phyloP scores from a whole-genome alignment of 2,888 invertebrate species.

The Temnothorax unifasciatus region DNA sequence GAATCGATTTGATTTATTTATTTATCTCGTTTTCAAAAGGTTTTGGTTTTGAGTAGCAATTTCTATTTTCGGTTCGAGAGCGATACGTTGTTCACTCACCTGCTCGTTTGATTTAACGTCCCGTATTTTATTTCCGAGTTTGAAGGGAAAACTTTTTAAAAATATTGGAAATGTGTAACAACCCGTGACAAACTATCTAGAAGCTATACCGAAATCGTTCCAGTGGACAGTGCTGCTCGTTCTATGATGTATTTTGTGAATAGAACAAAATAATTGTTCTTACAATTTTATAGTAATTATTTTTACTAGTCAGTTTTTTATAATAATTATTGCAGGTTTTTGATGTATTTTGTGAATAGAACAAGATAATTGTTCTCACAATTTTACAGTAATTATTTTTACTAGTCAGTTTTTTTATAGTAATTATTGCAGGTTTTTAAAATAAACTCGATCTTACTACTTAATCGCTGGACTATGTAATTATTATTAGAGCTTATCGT shows the following conservation, averaged over 20 bases:
- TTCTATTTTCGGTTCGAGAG: background rate
- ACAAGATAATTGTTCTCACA: background rate
- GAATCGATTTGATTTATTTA: background rate
- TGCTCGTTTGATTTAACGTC: background rate
- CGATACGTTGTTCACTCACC: background rate
- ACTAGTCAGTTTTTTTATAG: too few species aligned
- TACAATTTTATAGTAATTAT: background rate
- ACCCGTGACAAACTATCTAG: background rate
- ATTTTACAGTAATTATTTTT: background rate
- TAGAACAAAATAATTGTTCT: background rate
- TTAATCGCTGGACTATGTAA: background rate
- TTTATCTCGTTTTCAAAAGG: background rate
- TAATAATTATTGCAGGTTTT: background rate
- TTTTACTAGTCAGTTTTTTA: background rate
- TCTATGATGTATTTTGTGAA: background rate
- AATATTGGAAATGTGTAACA: background rate
- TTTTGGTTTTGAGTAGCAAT: background rate
- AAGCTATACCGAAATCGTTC: background rate
- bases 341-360: background rate
- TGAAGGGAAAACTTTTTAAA: background rate
- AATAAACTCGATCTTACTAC: background rate
- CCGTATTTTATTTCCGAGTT: background rate
- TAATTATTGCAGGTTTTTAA: background rate
- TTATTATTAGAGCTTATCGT: background rate
- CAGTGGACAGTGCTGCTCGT: background rate